A percentile compares a stretch with the other conserved stretches of the same genome.
Evolutionary conservation across 2,113 vertebrate genomes (phyloP).

Genomic region (Tachuris rubrigastra): DNA sequence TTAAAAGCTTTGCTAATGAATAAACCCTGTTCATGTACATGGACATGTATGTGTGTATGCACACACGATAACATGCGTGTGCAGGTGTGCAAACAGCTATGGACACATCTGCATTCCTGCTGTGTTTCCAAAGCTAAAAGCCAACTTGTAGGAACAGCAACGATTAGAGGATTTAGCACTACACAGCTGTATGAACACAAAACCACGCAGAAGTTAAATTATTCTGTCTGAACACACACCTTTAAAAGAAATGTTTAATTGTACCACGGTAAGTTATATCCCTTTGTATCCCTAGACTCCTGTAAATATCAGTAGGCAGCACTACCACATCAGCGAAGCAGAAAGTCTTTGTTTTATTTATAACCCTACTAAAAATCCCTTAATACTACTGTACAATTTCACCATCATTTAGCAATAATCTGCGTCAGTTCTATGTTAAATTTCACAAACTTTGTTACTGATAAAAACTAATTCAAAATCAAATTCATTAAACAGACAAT

Average conservation of each 20-base stretch:
- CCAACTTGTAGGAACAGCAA: not conserved
- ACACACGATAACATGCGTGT: fast-evolving
- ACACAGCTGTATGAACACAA: not conserved
- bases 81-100: not conserved
- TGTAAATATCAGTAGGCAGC: not conserved
- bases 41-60: fast-evolving
- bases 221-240: not conserved
- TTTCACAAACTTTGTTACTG: not conserved
- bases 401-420: not conserved
- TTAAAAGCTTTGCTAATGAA: not conserved
- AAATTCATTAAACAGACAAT: not conserved
- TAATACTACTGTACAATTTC: not conserved
- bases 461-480: not conserved
- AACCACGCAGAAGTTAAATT: not conserved
- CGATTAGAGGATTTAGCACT: not conserved
- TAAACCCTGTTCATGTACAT: not conserved
- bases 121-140: not conserved
- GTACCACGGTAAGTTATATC: not conserved
- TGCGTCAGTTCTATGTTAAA: not conserved
- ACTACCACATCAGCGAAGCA: not conserved
- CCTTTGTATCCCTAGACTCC: not conserved
- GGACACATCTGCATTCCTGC: not conserved
- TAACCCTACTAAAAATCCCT: not conserved
- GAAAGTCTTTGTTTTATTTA: not conserved
- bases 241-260: not conserved